A percentile compares a stretch with the other conserved stretches of the same genome.
Evolutionary conservation across 2,113 vertebrate genomes (phyloP).

Genomic region (Oryzias melastigma): DNA sequence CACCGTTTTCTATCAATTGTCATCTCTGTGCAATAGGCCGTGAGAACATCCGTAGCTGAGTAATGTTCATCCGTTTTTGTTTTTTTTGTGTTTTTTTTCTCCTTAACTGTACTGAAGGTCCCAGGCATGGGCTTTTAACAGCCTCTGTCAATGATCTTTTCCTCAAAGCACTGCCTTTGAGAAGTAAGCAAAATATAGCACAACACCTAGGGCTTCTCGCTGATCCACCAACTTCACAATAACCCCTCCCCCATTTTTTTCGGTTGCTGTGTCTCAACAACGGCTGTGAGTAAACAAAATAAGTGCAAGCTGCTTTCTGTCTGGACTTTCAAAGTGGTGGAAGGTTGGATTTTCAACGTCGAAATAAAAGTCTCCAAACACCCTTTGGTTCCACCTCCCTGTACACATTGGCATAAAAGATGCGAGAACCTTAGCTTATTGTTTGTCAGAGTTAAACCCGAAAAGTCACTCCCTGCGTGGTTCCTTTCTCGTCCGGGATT

Average conservation of each 20-base stretch:
- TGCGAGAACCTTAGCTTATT: slow-evolving; percentile 73
- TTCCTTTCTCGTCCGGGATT: slow-evolving; percentile 44
- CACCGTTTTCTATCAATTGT: slow-evolving; percentile 14
- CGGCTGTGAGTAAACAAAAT: slow-evolving; percentile 69
- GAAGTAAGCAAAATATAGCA: slow-evolving; percentile 63
- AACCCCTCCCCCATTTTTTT: slow-evolving; percentile 53
- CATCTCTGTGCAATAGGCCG: slow-evolving; percentile 55
- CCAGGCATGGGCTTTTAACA: slow-evolving; percentile 76
- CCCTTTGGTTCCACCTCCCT: slow-evolving; percentile 55
- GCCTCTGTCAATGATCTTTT: slow-evolving; percentile 78
- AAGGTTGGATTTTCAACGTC: background rate
- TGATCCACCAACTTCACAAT: slow-evolving; percentile 64
- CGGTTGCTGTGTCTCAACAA: slow-evolving; percentile 64
- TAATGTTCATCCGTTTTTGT: slow-evolving; percentile 42
- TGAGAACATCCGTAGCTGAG: slow-evolving; percentile 57
- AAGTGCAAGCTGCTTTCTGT: slow-evolving; percentile 79
- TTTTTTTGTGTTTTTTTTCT: slow-evolving; percentile 4
- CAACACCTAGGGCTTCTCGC: slow-evolving; percentile 55
- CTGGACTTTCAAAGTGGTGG: slow-evolving; percentile 20
- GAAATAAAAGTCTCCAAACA: slow-evolving; percentile 26
- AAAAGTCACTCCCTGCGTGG: slow-evolving; percentile 5
- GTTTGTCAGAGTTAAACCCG: slow-evolving; percentile 48
- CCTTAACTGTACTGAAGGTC: slow-evolving; percentile 65
- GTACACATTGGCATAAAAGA: slow-evolving; percentile 67
- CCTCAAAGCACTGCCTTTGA: slow-evolving; percentile 57